Conservation (phyloP, 2,888 invertebrate genomes). For the Aphrophora alni region DNA sequence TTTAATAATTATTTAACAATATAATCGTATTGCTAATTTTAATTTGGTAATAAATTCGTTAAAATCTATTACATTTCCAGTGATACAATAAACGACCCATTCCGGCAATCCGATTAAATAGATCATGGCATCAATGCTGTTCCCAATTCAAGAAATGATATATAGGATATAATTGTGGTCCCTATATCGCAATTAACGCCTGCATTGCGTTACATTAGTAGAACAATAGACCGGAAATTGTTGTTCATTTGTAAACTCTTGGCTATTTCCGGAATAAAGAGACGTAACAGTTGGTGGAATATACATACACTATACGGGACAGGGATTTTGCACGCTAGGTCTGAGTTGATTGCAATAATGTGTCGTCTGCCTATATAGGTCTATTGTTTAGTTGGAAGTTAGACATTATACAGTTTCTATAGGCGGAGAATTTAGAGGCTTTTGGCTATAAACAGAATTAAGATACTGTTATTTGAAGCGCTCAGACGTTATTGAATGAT, state of each 20-base stretch:
- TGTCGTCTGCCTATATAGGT: not conserved
- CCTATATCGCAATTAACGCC: not conserved
- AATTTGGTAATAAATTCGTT: no score
- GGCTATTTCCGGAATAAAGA: slow-evolving; percentile 2
- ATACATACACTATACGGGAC: not conserved
- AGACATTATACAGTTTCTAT: no score
- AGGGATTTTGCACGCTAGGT: not conserved
- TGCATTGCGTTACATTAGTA: not conserved
- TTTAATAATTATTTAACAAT: no score
- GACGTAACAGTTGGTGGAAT: not conserved
- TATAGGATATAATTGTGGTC: not conserved
- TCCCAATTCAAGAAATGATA: not conserved
- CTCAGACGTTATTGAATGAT: no score
- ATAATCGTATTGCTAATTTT: no score
- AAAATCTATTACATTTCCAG: not conserved
- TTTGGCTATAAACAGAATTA: no score
- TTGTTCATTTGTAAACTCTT: slow-evolving; percentile 9
- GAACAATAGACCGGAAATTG: slow-evolving; percentile 1
- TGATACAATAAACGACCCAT: not conserved
- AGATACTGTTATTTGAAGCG: no score
- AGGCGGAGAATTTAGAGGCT: no score
- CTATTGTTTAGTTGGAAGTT: not conserved
- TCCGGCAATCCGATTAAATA: not conserved
- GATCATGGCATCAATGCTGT: not conserved
- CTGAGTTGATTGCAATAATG: not conserved